Base-by-base conservation (phyloP, 2,888 invertebrate genomes). In the Crocallis elinguaria region DNA sequence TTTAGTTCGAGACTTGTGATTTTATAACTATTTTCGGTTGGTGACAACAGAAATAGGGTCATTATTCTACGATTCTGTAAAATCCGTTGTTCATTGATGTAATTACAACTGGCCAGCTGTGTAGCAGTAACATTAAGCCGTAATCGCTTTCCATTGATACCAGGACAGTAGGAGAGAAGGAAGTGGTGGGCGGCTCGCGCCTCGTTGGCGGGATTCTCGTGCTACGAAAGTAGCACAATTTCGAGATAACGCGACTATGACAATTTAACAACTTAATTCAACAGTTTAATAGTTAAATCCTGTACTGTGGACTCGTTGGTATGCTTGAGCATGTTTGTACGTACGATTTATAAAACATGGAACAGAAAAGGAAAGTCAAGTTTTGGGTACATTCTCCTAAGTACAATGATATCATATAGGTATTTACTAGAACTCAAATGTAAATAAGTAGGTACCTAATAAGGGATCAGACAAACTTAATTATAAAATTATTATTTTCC, bases 171-270 rank as follows among this genome's bases (percentile, higher is more conserved):
- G 39, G 55, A 57, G 49, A 60, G 62, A 54, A 64, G 62, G 64
- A 62, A 58, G 62, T 62, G 13, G 64, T 62, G 58, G 64, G 62
- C 48, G 63, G 46, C 41, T 12, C 39, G 9, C 43, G 42, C 45
- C 50, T 48, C 50, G 55, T 35, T 35, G 54, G 29, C 45, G 55
- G 54, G 49, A 49, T 57, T 52, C 48, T 52, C 48, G 56, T 52
- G 50, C 54, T 35, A 38, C 38, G 57, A 56, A 61, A 62, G 60
- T 62, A 42, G 64, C 55, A 60, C 62, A 59, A 49, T 33, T 57
- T 46, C 48, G 42, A 35, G 64, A 64, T 64, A 62, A 60, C 44
- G 35, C 32, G 42, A 49, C 41, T 41, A 49, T 23, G 16, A 44
- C 62, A 54, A 56, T 55, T 57, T 53, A 61, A 53, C 49, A 54